Evolutionary conservation across 2,797 vertebrate species (phyloP), one percentile per base, ranked within the genome.

Genomic region (Chrysolophus pictus): DNA sequence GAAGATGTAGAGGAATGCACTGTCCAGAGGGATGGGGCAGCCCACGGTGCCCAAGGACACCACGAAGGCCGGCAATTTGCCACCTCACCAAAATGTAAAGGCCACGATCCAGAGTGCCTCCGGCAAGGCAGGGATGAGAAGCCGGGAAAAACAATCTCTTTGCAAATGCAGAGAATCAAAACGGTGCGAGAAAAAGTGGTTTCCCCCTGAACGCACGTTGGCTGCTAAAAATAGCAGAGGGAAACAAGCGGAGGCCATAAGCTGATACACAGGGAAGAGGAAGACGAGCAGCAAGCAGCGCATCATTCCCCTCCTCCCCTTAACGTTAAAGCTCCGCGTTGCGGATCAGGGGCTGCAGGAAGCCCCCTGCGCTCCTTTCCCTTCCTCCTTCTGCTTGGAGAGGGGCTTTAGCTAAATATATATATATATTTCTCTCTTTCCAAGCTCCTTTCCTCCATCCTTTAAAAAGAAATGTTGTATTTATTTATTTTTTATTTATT

Each of bases 301-400:
- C 1, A 14, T 8, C 6, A 2, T 0, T 3, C 4, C 26, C 8
- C 41, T 9, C 26, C 65, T 11, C 14, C 53, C 35, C 80, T 15
- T n/a, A 41, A 8, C 24, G 51, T 3, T 11, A 10, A 2, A 26
- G 22, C 83, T 37, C 76, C 24, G 46, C 14, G 4, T n/a, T 21
- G 3, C n/a, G 7, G 62, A 24, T 11, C 42, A 1, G 4, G 31
- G 41, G n/a, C 24, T 2, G 44, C 75, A 42, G 17, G 28, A 19
- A n/a, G 18, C 31, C 31, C 31, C 55, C 55, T 56, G 31, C 17
- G 12, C 60, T 41, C 28, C 60, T 29, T 63, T 28, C 60, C 60
- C 60, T 41, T 19, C 60, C 60, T 63, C 55, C 55, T 12, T 12
- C 31, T 21, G 19, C 55, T 22, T 58, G 11, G 19, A 58, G 31